phyloP scores from a whole-genome alignment of 1,140 invertebrate species.

The Aphelenchoides avenae region DNA sequence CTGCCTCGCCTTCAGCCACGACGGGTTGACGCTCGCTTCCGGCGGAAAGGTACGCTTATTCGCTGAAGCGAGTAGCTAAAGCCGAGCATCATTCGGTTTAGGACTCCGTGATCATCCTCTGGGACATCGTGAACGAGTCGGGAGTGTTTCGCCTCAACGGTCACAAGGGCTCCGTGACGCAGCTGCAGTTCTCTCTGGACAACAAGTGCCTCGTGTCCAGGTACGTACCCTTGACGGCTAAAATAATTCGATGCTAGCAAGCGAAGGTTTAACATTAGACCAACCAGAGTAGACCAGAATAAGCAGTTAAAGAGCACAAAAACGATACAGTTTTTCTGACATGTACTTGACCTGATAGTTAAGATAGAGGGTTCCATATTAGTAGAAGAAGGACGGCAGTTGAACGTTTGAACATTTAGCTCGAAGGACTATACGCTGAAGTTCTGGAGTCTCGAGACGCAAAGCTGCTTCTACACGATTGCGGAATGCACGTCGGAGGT shows the following conservation, averaged over 20 bases:
- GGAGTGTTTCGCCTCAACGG: slow-evolving; percentile 82
- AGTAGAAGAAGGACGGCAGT: no score
- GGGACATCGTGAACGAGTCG: slow-evolving; percentile 85
- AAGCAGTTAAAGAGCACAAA: no score
- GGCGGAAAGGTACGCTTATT: slow-evolving; percentile 80
- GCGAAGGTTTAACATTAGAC: no score
- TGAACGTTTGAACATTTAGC: no score
- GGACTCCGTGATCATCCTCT: slow-evolving; percentile 71
- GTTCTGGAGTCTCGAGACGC: slow-evolving; percentile 91
- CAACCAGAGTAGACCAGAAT: no score
- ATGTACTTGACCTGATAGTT: no score
- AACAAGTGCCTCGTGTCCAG: slow-evolving; percentile 73
- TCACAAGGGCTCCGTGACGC: slow-evolving; percentile 86
- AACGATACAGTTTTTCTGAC: no score
- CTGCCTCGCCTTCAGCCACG: slow-evolving; percentile 73
- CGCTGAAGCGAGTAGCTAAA: slow-evolving; percentile 11
- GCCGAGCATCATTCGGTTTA: slow-evolving; percentile 30
- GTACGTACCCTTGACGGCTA: no score
- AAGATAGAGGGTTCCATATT: no score
- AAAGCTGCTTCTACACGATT: slow-evolving; percentile 91
- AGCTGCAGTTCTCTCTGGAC: slow-evolving; percentile 73
- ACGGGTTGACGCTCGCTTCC: slow-evolving; percentile 76
- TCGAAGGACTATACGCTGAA: slow-evolving; percentile 93
- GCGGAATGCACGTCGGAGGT: slow-evolving; percentile 65
- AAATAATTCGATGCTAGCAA: no score